Percentiles rank a stretch among this genome's conserved stretches.
Conservation (phyloP, 2,113 vertebrate genomes). For the Phodopus roborovskii region DNA sequence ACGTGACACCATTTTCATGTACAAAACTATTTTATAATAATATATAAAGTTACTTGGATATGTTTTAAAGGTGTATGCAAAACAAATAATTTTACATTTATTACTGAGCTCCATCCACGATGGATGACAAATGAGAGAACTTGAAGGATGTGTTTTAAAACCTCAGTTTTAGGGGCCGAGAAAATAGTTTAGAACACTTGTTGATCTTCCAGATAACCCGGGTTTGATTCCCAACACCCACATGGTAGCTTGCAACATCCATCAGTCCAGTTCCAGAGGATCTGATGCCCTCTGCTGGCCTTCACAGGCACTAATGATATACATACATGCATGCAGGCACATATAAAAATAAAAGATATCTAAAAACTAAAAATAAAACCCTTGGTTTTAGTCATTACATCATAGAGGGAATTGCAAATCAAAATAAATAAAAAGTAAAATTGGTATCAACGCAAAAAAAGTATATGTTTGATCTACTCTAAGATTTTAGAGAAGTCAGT, state of each 20-base stretch:
- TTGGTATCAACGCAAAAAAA: neutral
- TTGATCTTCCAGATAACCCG: neutral
- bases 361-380: neutral
- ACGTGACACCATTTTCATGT: neutral
- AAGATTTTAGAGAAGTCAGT: constrained; percentile 6
- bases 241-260: no score
- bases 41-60: neutral
- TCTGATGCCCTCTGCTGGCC: neutral
- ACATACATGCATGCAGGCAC: neutral
- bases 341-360: neutral
- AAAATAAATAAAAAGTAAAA: constrained; percentile 54
- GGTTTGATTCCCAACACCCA: neutral
- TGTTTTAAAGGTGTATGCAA: neutral
- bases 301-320: no score
- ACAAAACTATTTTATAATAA: neutral
- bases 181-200: neutral
- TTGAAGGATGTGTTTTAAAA: neutral
- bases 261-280: neutral
- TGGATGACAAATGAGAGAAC: neutral
- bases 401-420: constrained; percentile 4
- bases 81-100: neutral
- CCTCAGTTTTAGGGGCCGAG: neutral
- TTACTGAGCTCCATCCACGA: neutral
- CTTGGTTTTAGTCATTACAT: neutral
- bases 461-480: constrained; percentile 3